Evolutionary conservation across 2,113 vertebrate species (phyloP), one percentile per base, ranked within the genome.

Genomic region (Dipodomys spectabilis): DNA sequence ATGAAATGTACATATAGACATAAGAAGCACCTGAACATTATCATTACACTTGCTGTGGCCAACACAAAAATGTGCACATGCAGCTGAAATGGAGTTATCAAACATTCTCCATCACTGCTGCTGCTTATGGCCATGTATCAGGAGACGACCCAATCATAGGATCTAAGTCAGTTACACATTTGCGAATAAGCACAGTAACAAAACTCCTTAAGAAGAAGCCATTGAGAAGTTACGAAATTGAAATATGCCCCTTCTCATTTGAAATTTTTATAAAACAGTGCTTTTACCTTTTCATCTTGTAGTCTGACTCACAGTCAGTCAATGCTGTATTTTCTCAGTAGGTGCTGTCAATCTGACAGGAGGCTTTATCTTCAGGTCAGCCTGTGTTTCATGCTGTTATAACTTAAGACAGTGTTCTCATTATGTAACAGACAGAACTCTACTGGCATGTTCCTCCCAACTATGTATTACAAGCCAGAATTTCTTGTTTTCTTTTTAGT

Each of bases 81-180:
- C 11, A 18, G 0, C 32, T 22, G 39, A 92, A 8, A 23, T 81
- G 23, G 13, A 49, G 72, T 72, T 9, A 28, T 3, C 5, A 44
- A 7, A 3, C 32, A 45, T 35, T 20, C 23, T 23, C 23, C 44
- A 13, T 2, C 1, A 28, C 7, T 18, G 20, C n/a, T 44, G 18
- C 27, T 45, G n/a, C 1, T 27, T 68, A 18, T 0, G 12, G 4
- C 3, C 3, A 87, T 1, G 1, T 27, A 0, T 20, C 11, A 44
- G 9, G 7, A 62, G 19, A 74, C 35, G 28, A n/a, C 11, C 8
- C 3, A 62, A 57, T 7, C 7, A 30, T 8, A 65, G 1, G 1
- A 12, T 12, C 1, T 3, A 65, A 16, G 28, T 11, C 25, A 80
- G 22, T 22, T 6, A 27, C 15, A 13, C 5, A 73, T 32, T 49